These are phyloP conservation scores for Pollachius pollachius DNA, from an alignment of 2,113 vertebrate genomes.

Conservation along the genomic window DNA sequence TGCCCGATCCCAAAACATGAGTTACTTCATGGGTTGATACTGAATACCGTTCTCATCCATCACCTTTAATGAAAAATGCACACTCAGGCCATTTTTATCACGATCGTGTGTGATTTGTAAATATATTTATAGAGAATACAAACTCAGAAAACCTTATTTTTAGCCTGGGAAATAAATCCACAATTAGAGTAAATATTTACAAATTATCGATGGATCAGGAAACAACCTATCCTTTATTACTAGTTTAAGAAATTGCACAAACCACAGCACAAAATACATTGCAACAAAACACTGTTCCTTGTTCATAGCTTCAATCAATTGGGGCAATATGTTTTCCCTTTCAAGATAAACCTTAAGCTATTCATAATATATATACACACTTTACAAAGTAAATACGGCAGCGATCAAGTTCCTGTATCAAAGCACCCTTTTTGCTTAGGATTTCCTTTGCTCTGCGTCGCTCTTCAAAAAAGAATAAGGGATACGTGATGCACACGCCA, in stretches of 20 bases:
- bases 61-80: no score
- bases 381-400: not conserved
- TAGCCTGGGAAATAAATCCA: slow-evolving; percentile 19
- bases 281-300: slow-evolving; percentile 12
- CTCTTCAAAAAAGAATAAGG: slow-evolving; percentile 23
- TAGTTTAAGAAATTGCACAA: slow-evolving; percentile 64
- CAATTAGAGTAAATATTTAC: slow-evolving; percentile 36
- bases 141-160: no score
- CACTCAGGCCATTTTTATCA: no score
- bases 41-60: no score
- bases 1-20: no score
- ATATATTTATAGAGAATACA: no score
- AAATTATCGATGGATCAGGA: slow-evolving; percentile 65
- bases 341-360: not conserved
- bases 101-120: no score
- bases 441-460: slow-evolving; percentile 10
- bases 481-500: slow-evolving; percentile 6
- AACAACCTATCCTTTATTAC: slow-evolving; percentile 73
- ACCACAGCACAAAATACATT: slow-evolving; percentile 63
- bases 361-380: not conserved
- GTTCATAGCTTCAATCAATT: not conserved
- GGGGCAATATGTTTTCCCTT: not conserved
- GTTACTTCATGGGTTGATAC: no score
- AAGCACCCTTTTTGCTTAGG: slow-evolving; percentile 3
- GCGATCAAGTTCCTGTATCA: slow-evolving; percentile 6